Base-by-base conservation (phyloP, 2,113 vertebrate genomes). In the Nerophis ophidion region DNA sequence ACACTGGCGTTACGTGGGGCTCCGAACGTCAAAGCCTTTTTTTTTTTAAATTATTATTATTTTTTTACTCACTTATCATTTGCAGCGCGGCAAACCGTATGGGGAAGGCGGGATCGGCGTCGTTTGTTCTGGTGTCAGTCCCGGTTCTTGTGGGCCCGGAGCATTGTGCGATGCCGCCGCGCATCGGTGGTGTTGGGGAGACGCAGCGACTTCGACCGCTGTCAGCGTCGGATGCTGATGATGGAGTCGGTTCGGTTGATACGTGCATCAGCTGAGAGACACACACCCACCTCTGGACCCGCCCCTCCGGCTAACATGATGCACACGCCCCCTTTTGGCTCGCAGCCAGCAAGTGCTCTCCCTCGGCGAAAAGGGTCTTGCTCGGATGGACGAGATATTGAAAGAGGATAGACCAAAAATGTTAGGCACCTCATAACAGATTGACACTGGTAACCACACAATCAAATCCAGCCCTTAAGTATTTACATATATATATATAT, bases 141-240 rank as follows among this genome's bases (percentile, higher is more conserved):
- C 60, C 15, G 76, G 16, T 74, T 72, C 65, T 42, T 60, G 48
- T 36, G 60, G 61, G 63, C 72, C 58, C 36, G 56, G 47, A 33
- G 63, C 50, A 65, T 69, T 49, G 71, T 59, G 71, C 76, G 72
- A 11, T 61, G 72, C 40, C 55, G 38, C 79, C 73, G 68, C 8
- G 66, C 71, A 14, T 79, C 77, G 74, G 61, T 63, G 40, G 55
- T 63, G 70, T 70, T 45, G 59, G 65, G 74, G 73, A 44, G 40
- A 87, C 72, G 82, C 71, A 44, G 40, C 74, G 84, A 59, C 81
- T 72, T 81, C 84, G 81, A 81, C 75, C 80, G 82, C 80, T 82
- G 82, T 88, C 86, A 84, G 77, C 78, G 86, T 85, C 86, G 86
- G 86, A 88, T 86, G 86, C 86, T 86, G 86, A 86, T 85, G 86